Conservation (phyloP, 2,113 vertebrate genomes). For the Anarrhichthys ocellatus region DNA sequence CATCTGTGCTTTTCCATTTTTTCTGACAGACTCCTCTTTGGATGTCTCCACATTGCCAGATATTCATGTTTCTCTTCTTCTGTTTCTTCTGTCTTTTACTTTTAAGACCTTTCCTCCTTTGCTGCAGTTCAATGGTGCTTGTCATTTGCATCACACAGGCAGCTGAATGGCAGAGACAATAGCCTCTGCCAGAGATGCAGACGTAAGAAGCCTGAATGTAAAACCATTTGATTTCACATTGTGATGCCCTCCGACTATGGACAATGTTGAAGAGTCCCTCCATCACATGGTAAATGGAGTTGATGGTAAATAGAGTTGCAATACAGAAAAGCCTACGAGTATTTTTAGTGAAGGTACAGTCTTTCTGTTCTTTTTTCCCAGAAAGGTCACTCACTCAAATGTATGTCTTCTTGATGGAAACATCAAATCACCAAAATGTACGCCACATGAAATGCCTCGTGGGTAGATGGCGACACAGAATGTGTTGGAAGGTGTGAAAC, state of each 20-base stretch:
- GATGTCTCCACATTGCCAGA: constrained; percentile 3
- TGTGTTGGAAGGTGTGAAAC: neutral
- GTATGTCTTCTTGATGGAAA: constrained; percentile 2
- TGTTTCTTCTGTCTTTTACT: neutral
- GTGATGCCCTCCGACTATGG: neutral
- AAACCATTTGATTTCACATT: constrained; percentile 28
- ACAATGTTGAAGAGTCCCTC: constrained; percentile 4
- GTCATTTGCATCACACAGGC: constrained; percentile 4
- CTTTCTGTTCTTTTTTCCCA: neutral
- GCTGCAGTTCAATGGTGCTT: constrained; percentile 10
- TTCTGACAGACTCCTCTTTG: constrained; percentile 9
- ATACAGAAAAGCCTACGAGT: neutral
- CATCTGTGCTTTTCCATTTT: constrained; percentile 16
- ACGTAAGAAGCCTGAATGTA: constrained; percentile 8
- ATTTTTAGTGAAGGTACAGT: neutral
- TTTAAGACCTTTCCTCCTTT: constrained; percentile 7
- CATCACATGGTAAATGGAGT: constrained; percentile 17
- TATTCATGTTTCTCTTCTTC: constrained; percentile 8
- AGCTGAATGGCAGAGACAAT: neutral
- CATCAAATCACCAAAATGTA: neutral
- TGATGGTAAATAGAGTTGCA: neutral
- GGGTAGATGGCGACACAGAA: neutral
- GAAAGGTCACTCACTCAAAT: neutral
- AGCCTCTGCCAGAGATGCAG: neutral
- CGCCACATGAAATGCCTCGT: neutral